Conservation (phyloP, 2,797 vertebrate genomes). For the Rhinella marina region DNA sequence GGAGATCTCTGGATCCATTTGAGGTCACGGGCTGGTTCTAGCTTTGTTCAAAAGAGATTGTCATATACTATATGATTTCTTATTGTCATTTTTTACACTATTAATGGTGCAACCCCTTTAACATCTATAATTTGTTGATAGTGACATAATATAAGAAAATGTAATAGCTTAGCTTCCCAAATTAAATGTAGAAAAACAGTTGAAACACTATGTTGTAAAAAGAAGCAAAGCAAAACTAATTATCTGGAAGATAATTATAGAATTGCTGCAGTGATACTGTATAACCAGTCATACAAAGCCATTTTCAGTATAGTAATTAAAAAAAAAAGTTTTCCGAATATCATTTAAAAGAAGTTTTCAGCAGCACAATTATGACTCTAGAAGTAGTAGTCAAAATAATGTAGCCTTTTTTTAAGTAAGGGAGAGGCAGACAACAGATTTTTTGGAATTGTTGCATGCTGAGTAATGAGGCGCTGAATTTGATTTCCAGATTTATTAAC, state of each 20-base stretch:
- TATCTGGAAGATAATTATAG: conserved; percentile 1
- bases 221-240: conserved; percentile 15
- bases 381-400: neutral
- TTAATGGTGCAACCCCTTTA: no score
- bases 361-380: neutral
- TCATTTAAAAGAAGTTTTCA: neutral
- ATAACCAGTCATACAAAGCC: neutral
- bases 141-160: neutral
- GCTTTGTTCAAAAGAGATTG: no score
- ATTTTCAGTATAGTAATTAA: neutral
- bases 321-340: neutral
- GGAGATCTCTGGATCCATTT: no score
- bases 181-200: neutral
- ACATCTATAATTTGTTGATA: neutral
- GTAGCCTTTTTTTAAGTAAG: no score
- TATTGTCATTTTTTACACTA: no score
- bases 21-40: no score
- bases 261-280: neutral
- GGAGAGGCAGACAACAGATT: no score
- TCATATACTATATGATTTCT: no score
- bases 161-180: neutral
- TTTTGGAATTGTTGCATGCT: no score
- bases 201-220: conserved; percentile 1
- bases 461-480: no score
- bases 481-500: no score